Evolutionary conservation across 2,888 invertebrate genomes (phyloP).

Genomic region (Agriopis leucophaearia): DNA sequence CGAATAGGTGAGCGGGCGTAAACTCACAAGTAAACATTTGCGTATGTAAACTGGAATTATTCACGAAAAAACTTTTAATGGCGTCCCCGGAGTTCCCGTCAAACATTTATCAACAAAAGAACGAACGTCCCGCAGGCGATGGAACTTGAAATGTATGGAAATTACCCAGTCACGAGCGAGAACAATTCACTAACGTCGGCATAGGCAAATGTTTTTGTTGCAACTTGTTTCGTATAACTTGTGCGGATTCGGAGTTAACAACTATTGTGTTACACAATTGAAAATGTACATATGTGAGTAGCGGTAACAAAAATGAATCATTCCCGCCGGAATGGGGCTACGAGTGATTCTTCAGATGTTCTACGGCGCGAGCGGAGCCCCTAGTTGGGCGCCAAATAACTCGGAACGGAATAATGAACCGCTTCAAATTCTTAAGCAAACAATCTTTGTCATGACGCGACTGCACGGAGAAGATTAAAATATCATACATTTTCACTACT

Average conservation of each 20-base stretch:
- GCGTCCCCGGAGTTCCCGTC: slow-evolving; percentile 86
- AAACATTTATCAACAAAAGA: slow-evolving; percentile 87
- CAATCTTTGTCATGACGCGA: slow-evolving; percentile 67
- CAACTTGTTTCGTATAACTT: slow-evolving; percentile 80
- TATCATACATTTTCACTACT: slow-evolving; percentile 59
- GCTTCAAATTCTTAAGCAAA: slow-evolving; percentile 72
- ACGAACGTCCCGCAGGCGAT: slow-evolving; percentile 87
- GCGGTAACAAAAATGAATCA: slow-evolving; percentile 59
- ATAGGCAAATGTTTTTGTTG: slow-evolving; percentile 86
- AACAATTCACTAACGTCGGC: slow-evolving; percentile 85
- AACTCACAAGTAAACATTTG: slow-evolving; percentile 85
- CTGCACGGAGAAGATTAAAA: slow-evolving; percentile 65
- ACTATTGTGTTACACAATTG: slow-evolving; percentile 58
- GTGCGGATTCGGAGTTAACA: slow-evolving; percentile 74
- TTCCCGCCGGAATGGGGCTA: slow-evolving; percentile 54
- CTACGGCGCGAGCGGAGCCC: slow-evolving; percentile 60
- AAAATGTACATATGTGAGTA: slow-evolving; percentile 47
- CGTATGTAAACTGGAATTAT: slow-evolving; percentile 86
- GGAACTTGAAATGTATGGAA: slow-evolving; percentile 87
- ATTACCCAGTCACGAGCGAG: slow-evolving; percentile 86
- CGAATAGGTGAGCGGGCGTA: slow-evolving; percentile 84
- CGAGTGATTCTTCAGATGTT: slow-evolving; percentile 69
- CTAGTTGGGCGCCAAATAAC: slow-evolving; percentile 76
- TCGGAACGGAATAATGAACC: slow-evolving; percentile 75
- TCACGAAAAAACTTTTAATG: slow-evolving; percentile 87